Evolutionary conservation across 2,888 invertebrate species (phyloP).

Genomic region (Drosophila nigritarsus): DNA sequence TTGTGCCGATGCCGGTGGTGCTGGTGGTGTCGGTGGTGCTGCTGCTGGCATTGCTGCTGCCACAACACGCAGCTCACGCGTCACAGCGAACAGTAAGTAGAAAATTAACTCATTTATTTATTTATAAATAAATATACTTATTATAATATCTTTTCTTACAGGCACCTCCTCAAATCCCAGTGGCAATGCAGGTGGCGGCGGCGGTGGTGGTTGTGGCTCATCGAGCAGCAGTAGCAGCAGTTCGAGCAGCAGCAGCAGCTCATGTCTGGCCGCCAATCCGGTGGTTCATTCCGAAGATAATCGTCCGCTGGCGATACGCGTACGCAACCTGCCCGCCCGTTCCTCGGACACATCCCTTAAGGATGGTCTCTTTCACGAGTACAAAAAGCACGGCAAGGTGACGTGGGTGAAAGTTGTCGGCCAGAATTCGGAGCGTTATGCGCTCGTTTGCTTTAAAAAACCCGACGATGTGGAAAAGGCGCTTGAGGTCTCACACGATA

Average conservation of each 20-base stretch:
- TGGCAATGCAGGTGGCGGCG: slow-evolving; percentile 68
- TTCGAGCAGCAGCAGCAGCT: slow-evolving; percentile 78
- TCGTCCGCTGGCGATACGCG: slow-evolving; percentile 95
- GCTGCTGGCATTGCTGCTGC: slow-evolving; percentile 27
- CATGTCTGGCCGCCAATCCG: slow-evolving; percentile 81
- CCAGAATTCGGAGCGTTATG: slow-evolving; percentile 95
- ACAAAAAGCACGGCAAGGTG: slow-evolving; percentile 99
- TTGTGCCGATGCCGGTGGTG: slow-evolving; percentile 74
- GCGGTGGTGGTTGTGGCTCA: slow-evolving; percentile 73
- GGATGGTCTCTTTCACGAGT: slow-evolving; percentile 99
- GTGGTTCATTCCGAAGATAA: slow-evolving; percentile 86
- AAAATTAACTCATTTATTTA: not conserved
- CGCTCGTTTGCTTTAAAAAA: slow-evolving; percentile 98
- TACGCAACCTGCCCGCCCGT: slow-evolving; percentile 94
- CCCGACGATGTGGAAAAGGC: slow-evolving; percentile 98
- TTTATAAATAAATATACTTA: not conserved
- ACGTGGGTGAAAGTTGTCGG: slow-evolving; percentile 97
- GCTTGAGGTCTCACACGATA: slow-evolving; percentile 97
- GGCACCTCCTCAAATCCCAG: slow-evolving; percentile 82
- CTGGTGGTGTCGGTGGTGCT: slow-evolving; percentile 47
- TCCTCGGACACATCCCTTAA: slow-evolving; percentile 97
- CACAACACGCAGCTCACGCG: slow-evolving; percentile 77
- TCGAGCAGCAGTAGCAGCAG: slow-evolving; percentile 73
- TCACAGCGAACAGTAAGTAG: slow-evolving; percentile 84
- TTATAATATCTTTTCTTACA: slow-evolving; percentile 8